phyloP scores from a whole-genome alignment of 2,888 invertebrate genomes.

The Oligia fasciuncula region DNA sequence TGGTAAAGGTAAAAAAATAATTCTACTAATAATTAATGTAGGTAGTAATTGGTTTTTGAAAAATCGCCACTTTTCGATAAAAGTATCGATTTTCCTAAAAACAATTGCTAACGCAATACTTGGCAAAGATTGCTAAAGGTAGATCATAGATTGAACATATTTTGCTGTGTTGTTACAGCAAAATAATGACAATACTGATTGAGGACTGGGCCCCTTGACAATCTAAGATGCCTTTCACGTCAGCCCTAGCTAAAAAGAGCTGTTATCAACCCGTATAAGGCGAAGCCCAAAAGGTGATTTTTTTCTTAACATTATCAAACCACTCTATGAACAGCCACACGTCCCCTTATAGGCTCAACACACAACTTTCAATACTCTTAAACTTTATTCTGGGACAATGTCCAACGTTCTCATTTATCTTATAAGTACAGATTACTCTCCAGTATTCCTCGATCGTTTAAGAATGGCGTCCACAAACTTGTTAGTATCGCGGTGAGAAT shows the following conservation, averaged over 20 bases:
- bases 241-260: no score
- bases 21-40: neutral
- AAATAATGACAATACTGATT: neutral
- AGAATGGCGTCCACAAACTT: constrained; percentile 27
- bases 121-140: neutral
- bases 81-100: neutral
- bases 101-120: neutral
- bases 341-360: constrained; percentile 12
- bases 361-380: constrained; percentile 18
- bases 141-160: neutral
- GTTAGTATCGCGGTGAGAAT: constrained; percentile 38
- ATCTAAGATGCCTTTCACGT: no score
- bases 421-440: constrained; percentile 48
- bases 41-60: no score
- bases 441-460: constrained; percentile 31
- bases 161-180: neutral
- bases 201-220: neutral
- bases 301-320: constrained; percentile 5
- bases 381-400: constrained; percentile 36
- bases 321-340: neutral
- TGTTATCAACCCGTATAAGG: neutral
- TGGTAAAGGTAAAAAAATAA: neutral
- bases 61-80: no score
- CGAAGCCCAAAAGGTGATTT: neutral
- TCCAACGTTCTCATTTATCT: constrained; percentile 39